Conservation (phyloP, 2,888 invertebrate species). For the Tetramorium bicarinatum region DNA sequence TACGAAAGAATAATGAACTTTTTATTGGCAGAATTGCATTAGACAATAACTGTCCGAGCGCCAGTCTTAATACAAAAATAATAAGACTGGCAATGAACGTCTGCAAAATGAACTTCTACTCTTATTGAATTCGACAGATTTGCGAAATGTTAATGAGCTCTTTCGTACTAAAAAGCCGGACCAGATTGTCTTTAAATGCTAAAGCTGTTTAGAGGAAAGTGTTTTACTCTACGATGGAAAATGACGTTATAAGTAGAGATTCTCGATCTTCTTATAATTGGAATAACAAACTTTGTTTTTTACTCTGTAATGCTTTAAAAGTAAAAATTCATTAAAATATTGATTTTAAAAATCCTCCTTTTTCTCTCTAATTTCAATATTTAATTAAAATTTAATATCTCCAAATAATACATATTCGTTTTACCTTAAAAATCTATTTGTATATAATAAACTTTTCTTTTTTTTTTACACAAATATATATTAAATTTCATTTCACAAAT, state of each 20-base stretch:
- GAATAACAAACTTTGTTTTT: not conserved
- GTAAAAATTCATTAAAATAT: not conserved
- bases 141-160: constrained; percentile 18
- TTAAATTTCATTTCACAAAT: constrained; percentile 2
- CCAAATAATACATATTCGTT: not conserved
- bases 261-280: not conserved
- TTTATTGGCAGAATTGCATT: constrained; percentile 30
- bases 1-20: constrained; percentile 13
- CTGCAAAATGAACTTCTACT: not conserved
- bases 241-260: not conserved
- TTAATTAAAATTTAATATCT: not conserved
- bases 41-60: not conserved
- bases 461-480: not conserved
- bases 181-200: not conserved
- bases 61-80: not conserved
- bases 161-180: not conserved
- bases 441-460: not conserved
- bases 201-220: not conserved
- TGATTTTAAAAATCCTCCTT: not conserved
- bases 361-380: not conserved
- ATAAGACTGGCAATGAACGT: not conserved
- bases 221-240: not conserved
- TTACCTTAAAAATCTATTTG: not conserved
- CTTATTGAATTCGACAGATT: not conserved
- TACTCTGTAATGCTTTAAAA: not conserved